Evolutionary conservation across 2,797 vertebrate genomes (phyloP).

Genomic region (Danionella dracula): DNA sequence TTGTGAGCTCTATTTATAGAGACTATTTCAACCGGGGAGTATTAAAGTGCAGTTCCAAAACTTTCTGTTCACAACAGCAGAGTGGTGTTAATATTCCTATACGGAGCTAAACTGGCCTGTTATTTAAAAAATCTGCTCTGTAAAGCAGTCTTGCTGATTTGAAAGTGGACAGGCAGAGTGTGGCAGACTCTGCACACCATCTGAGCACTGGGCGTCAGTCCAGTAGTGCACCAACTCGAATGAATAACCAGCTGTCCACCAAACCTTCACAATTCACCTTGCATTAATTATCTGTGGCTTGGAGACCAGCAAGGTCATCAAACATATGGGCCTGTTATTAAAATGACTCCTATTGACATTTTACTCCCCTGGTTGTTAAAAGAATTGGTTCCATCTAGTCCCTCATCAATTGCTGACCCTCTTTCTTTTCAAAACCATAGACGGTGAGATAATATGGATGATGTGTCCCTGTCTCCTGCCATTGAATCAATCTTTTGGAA

Average conservation of each 20-base stretch:
- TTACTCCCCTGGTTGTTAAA: not conserved
- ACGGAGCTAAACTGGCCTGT: not conserved
- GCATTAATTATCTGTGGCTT: slow-evolving; percentile 1
- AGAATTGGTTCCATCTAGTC: not conserved
- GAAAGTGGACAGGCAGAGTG: slow-evolving; percentile 21
- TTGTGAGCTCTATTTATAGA: slow-evolving; percentile 27
- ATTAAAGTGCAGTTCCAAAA: slow-evolving; percentile 32
- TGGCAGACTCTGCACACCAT: slow-evolving; percentile 23
- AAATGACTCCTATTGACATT: not conserved
- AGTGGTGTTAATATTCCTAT: not conserved
- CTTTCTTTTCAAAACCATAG: not conserved
- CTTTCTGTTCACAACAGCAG: slow-evolving; percentile 7
- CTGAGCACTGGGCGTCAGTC: slow-evolving; percentile 26
- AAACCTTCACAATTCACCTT: slow-evolving; percentile 28
- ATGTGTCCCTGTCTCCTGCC: no score
- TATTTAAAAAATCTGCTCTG: slow-evolving; percentile 5
- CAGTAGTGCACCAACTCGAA: slow-evolving; percentile 23
- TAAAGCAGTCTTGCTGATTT: slow-evolving; percentile 2
- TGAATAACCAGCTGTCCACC: slow-evolving; percentile 32
- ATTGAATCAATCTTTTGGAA: no score
- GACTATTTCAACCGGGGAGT: no score
- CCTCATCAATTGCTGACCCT: not conserved
- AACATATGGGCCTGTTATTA: not conserved
- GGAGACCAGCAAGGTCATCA: not conserved
- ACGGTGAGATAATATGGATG: no score